Conservation (phyloP, 2,113 vertebrate species). For the Accipiter cooperii region DNA sequence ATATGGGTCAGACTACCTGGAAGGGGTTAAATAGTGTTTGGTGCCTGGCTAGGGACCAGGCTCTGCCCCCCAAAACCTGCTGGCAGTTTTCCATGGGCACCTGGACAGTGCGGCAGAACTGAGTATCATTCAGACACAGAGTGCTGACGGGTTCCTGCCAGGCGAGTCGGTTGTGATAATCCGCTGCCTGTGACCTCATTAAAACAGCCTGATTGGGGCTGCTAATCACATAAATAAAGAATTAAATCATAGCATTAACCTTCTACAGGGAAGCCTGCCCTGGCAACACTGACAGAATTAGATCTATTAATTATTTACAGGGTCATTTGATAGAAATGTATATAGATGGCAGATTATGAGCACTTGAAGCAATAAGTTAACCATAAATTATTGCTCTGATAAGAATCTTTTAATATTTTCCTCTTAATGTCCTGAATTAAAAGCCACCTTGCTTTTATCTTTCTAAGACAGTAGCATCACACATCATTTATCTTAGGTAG, state of each 20-base stretch:
- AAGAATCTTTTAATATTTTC: conserved; percentile 15
- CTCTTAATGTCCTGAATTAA: neutral
- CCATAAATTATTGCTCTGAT: conserved; percentile 20
- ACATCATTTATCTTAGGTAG: neutral
- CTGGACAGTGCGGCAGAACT: neutral
- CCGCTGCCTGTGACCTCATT: conserved; percentile 4
- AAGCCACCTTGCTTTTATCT: conserved; percentile 5
- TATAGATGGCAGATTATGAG: conserved; percentile 41
- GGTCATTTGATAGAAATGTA: conserved; percentile 55
- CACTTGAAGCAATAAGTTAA: conserved; percentile 47
- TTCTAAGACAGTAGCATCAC: neutral
- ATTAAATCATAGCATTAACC: conserved; percentile 62
- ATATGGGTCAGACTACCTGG: too few relatives aligned
- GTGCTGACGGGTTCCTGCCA: neutral
- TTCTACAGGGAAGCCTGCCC: conserved; percentile 56
- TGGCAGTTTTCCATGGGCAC: neutral
- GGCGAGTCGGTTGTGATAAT: neutral
- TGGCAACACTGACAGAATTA: conserved; percentile 52
- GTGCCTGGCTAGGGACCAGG: neutral
- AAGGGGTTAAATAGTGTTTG: neutral
- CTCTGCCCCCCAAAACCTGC: neutral
- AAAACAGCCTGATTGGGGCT: conserved; percentile 28
- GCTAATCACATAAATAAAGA: conserved; percentile 58
- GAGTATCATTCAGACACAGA: neutral
- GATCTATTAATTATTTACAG: conserved; percentile 62